Conservation (phyloP, 2,797 vertebrate species). For the Atherinosoma microstoma region DNA sequence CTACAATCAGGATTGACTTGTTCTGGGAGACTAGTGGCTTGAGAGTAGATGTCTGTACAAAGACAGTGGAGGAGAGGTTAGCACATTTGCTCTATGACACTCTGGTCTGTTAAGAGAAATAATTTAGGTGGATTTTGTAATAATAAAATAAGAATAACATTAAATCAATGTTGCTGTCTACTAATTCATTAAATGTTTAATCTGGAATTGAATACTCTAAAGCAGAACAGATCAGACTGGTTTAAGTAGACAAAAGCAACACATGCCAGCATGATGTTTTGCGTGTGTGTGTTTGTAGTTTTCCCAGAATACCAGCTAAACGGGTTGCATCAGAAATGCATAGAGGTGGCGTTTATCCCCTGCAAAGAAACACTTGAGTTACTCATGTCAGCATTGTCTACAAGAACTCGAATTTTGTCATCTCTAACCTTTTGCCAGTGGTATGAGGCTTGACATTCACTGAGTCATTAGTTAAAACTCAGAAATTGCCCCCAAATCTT, state of each 20-base stretch:
- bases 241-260: background rate
- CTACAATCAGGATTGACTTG: conserved; percentile 38
- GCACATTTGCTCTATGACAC: conserved; percentile 11
- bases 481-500: conserved; percentile 10
- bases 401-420: background rate
- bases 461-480: conserved; percentile 17
- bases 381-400: conserved; percentile 22
- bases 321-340: conserved; percentile 56
- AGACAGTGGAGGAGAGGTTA: background rate
- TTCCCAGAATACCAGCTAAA: conserved; percentile 54
- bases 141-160: background rate
- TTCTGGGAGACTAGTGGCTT: conserved; percentile 17
- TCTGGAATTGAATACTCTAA: background rate
- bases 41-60: conserved; percentile 7
- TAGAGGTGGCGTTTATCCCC: conserved; percentile 42
- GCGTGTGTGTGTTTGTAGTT: conserved; percentile 17
- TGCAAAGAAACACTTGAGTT: conserved; percentile 32
- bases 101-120: background rate
- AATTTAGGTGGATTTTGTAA: background rate
- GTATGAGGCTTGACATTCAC: background rate
- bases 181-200: background rate
- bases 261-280: conserved; percentile 10
- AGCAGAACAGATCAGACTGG: conserved; percentile 12
- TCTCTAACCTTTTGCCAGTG: background rate
- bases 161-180: background rate